phyloP scores from a whole-genome alignment of 2,888 invertebrate genomes.

The Sycophila texana region DNA sequence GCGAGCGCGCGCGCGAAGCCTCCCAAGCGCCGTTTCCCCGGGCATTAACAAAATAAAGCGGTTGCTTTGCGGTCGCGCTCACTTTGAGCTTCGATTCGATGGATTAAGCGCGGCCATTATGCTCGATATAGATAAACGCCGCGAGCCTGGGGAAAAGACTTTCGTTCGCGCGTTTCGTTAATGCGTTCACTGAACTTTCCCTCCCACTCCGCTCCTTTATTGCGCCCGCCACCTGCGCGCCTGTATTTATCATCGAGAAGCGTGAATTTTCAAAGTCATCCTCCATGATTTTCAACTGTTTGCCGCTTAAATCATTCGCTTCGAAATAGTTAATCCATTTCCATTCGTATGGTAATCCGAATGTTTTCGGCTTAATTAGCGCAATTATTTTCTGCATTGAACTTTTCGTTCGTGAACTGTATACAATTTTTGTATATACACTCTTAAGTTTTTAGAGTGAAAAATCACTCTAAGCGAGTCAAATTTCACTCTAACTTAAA shows the following conservation, averaged over 20 bases:
- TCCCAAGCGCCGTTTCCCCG: constrained; percentile 19
- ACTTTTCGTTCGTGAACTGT: too few species aligned
- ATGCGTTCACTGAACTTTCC: constrained; percentile 50
- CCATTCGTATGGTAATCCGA: neutral
- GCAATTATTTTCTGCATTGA: neutral
- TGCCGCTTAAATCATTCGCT: neutral
- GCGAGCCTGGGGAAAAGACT: constrained; percentile 20
- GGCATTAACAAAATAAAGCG: constrained; percentile 53
- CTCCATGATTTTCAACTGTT: neutral
- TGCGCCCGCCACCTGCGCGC: constrained; percentile 6
- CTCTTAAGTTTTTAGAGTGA: too few species aligned
- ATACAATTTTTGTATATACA: too few species aligned
- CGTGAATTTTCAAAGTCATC: constrained; percentile 8
- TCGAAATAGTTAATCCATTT: neutral
- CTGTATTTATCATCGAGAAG: neutral
- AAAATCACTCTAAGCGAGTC: too few species aligned
- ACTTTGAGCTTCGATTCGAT: constrained; percentile 54
- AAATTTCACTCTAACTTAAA: too few species aligned
- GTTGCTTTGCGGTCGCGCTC: constrained; percentile 47
- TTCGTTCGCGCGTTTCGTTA: constrained; percentile 44
- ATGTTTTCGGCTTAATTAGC: neutral
- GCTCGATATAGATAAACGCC: neutral
- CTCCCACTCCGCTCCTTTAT: too few species aligned
- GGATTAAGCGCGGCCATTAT: constrained; percentile 43
- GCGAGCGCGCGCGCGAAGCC: constrained; percentile 15